Base-by-base conservation (phyloP, 2,113 vertebrate species). In the Periophthalmodon schlosseri region DNA sequence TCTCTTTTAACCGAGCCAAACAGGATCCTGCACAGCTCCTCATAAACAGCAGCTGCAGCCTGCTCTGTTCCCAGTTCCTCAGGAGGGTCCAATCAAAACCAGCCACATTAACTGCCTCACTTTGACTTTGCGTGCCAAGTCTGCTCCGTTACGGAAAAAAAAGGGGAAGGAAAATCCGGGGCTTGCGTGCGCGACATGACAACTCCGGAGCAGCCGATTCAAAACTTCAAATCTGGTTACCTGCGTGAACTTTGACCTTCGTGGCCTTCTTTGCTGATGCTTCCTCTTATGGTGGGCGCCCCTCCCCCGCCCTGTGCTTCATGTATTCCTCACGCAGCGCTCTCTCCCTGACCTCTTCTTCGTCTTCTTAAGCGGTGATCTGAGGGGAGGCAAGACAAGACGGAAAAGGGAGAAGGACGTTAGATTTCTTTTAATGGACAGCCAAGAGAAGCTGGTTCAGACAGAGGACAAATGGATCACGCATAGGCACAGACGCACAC, bases 281-380 rank as follows among this genome's bases (percentile, higher is more conserved):
- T 44, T 46, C 63, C 63, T 65, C 5, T 44, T 68, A 47, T 79
- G 79, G 82, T 89, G 52, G 81, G 79, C 79, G 69, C 88, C 85
- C 92, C 84, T 77, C 86, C 89, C 87, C 82, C 79, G 58, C 89
- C 89, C 91, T 58, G 81, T 80, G 88, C 92, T 88, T 93, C 93
- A 94, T 93, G 91, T 93, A 92, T 91, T 93, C 92, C 85, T 91
- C 84, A 79, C 77, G 67, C 86, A 68, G 68, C 70, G 74, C 34
- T 82, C 87, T 76, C 79, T 82, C 66, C 24, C 84, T 79, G 81
- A 86, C 69, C 80, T 78, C 86, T 74, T 60, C 50, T 52, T 14
- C 50, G 16, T 52, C 57, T 60, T 68, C 79, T 81, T 72, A 76
- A 88, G 78, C 74, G 57, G 72, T 74, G 78, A 83, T 90, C 90